A percentile compares a stretch with the other conserved stretches of the same genome.
Evolutionary conservation across 2,113 vertebrate species (phyloP).

Genomic region (Oreamnos americanus): DNA sequence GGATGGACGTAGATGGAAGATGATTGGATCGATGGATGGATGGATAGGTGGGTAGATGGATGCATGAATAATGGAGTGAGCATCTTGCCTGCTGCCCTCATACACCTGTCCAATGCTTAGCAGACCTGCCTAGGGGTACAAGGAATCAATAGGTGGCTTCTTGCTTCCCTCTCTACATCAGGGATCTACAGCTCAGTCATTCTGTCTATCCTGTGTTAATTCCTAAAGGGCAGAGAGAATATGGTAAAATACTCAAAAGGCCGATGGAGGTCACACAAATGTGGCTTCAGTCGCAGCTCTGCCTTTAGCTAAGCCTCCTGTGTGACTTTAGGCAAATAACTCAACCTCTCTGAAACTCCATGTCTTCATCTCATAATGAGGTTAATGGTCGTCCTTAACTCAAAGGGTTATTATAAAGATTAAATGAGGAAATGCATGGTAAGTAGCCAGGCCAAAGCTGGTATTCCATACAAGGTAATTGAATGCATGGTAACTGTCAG

Average conservation of each 20-base stretch:
- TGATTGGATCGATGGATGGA: not conserved
- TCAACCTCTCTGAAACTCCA: not conserved
- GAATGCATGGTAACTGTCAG: not conserved
- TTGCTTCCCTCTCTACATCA: not conserved
- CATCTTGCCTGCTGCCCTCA: not conserved
- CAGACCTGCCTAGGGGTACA: not conserved
- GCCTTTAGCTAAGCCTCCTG: not conserved
- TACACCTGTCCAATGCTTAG: not conserved
- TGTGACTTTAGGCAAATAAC: not conserved
- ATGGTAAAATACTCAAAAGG: not conserved
- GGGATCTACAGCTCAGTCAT: not conserved
- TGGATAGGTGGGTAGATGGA: not conserved
- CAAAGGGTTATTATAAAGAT: not conserved
- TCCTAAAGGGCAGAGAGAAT: not conserved
- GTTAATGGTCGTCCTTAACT: not conserved
- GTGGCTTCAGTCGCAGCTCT: not conserved
- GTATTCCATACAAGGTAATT: not conserved
- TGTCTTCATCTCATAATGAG: slow-evolving; percentile 11
- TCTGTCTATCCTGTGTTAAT: not conserved
- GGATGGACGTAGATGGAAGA: too few species aligned
- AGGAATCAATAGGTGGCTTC: not conserved
- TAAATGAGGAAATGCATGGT: not conserved
- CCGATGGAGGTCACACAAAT: not conserved
- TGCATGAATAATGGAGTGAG: not conserved
- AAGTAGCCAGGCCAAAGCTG: not conserved